phyloP scores from a whole-genome alignment of 2,888 invertebrate genomes.

The Chouioia cunea region DNA sequence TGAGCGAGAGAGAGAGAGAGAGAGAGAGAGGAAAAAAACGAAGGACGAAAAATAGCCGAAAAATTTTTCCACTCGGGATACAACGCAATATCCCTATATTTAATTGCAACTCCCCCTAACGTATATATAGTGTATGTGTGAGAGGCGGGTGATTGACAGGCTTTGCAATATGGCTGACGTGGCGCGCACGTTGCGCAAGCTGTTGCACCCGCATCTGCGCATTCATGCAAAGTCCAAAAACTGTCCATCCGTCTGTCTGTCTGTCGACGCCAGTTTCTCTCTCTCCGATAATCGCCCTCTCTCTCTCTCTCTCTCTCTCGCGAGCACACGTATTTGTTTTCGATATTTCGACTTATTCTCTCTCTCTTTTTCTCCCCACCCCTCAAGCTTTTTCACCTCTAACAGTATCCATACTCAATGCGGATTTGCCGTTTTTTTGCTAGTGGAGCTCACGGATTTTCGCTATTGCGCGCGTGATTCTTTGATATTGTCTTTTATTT shows the following conservation, averaged over 20 bases:
- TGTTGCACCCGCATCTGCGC: constrained; percentile 69
- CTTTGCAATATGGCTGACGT: constrained; percentile 64
- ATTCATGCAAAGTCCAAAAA: constrained; percentile 67
- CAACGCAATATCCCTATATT: constrained; percentile 22
- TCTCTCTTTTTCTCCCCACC: constrained; percentile 18
- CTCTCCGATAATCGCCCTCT: constrained; percentile 61
- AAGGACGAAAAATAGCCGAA: constrained; percentile 26
- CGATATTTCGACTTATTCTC: constrained; percentile 46
- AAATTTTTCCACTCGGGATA: constrained; percentile 14
- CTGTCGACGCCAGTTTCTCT: constrained; percentile 49
- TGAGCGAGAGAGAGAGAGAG: constrained; percentile 12
- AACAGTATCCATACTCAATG: no score
- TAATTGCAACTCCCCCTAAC: constrained; percentile 32
- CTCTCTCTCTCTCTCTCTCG: constrained; percentile 48
- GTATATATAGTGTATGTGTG: constrained; percentile 5
- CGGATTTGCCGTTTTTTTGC: no score
- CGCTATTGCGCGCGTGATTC: constrained; percentile 46
- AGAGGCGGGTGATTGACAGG: constrained; percentile 66
- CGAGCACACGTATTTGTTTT: constrained; percentile 52
- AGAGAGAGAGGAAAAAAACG: constrained; percentile 30
- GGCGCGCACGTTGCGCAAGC: constrained; percentile 66
- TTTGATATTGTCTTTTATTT: no score
- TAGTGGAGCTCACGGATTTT: constrained; percentile 36
- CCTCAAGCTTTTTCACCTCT: not conserved
- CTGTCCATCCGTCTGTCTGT: constrained; percentile 59